Conservation (phyloP, 2,888 invertebrate genomes). For the Xylophagus ater region DNA sequence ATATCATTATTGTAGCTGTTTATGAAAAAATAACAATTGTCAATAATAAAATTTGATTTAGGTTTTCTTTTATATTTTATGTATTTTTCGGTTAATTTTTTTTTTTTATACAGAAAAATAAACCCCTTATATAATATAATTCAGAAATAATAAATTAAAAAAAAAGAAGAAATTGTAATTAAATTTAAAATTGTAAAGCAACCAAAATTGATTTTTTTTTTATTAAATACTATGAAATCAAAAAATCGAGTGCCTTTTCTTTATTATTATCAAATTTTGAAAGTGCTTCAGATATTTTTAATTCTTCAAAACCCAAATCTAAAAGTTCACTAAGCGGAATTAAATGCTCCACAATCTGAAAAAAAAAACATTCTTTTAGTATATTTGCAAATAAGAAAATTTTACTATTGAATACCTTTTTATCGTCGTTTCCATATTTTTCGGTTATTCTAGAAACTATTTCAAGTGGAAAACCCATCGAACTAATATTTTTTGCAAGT, state of each 20-base stretch:
- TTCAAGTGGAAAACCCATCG: slow-evolving; percentile 80
- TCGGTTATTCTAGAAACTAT: slow-evolving; percentile 72
- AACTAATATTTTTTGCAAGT: slow-evolving; percentile 61
- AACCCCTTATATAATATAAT: no score
- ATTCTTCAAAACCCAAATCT: slow-evolving; percentile 74
- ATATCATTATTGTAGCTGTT: no score
- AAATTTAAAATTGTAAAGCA: no score
- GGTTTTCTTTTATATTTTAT: no score
- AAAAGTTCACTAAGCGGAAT: slow-evolving; percentile 64
- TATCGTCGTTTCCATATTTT: slow-evolving; percentile 68
- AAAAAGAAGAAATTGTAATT: no score
- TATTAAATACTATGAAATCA: slow-evolving; percentile 54
- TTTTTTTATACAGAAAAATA: no score
- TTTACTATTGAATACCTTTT: slow-evolving; percentile 50
- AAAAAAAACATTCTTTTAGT: slow-evolving; percentile 17
- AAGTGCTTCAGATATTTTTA: slow-evolving; percentile 60
- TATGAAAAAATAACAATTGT: no score
- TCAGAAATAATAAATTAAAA: no score
- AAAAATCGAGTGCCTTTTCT: slow-evolving; percentile 73
- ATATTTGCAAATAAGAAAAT: background rate
- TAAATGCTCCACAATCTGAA: slow-evolving; percentile 71
- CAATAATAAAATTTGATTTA: no score
- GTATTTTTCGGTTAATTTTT: no score
- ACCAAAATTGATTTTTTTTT: no score
- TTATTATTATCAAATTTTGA: slow-evolving; percentile 67